Evolutionary conservation across 2,888 invertebrate genomes (phyloP).

Genomic region (Diplolepis rosae): DNA sequence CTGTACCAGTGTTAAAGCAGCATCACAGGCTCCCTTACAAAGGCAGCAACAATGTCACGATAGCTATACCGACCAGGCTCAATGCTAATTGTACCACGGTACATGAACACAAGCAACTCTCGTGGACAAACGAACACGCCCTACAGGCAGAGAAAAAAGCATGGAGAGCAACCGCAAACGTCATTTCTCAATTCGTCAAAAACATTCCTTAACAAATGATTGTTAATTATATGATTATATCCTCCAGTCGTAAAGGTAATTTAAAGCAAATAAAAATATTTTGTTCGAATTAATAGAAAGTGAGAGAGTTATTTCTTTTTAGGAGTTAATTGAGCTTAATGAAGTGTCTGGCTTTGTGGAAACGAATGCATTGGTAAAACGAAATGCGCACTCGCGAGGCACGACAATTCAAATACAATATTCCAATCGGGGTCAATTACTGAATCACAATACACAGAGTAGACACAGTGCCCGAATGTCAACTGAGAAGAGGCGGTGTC

Average conservation of each 20-base stretch:
- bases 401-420: constrained; percentile 70
- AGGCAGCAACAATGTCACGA: constrained; percentile 38
- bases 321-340: constrained; percentile 67
- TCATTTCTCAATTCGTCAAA: not conserved
- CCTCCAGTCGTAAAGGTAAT: not conserved
- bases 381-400: constrained; percentile 47
- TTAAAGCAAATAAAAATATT: not conserved
- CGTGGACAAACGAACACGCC: constrained; percentile 38
- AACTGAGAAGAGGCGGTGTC: constrained; percentile 69
- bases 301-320: constrained; percentile 6
- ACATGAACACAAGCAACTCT: constrained; percentile 37
- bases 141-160: constrained; percentile 20
- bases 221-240: no score
- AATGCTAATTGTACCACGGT: constrained; percentile 52
- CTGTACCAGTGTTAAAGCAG: constrained; percentile 22
- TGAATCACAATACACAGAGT: constrained; percentile 64
- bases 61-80: constrained; percentile 46
- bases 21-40: constrained; percentile 34
- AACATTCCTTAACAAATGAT: not conserved
- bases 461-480: constrained; percentile 66
- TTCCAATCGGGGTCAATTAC: constrained; percentile 73
- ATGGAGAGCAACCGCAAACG: not conserved
- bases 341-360: constrained; percentile 67
- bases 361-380: constrained; percentile 66
- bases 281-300: not conserved